phyloP scores from a whole-genome alignment of 2,888 invertebrate species.

The Anthrax anthrax region DNA sequence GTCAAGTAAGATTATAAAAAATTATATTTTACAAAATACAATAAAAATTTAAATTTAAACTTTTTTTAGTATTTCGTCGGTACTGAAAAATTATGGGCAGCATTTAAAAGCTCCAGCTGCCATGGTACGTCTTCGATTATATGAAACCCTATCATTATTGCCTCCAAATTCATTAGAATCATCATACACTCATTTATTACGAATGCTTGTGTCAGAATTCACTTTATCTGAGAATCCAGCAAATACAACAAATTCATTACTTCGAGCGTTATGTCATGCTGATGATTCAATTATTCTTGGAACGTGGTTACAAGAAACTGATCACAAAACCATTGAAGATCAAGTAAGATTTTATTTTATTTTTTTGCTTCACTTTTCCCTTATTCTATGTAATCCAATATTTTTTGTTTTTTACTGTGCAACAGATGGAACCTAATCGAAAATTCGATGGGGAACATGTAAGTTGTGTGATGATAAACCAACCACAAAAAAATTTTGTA shows the following conservation, averaged over 20 bases:
- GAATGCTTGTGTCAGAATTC: slow-evolving; percentile 89
- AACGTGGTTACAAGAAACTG: slow-evolving; percentile 91
- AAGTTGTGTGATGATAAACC: slow-evolving; percentile 36
- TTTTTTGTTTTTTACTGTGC: not conserved
- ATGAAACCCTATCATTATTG: slow-evolving; percentile 67
- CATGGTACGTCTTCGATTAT: slow-evolving; percentile 81
- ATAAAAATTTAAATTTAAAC: not conserved
- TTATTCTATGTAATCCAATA: not conserved
- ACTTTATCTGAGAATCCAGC: slow-evolving; percentile 88
- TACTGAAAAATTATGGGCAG: slow-evolving; percentile 79
- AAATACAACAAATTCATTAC: slow-evolving; percentile 73
- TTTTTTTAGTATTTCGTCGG: slow-evolving; percentile 53
- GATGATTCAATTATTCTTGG: slow-evolving; percentile 86
- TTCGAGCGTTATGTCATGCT: slow-evolving; percentile 69
- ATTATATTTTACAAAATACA: not conserved
- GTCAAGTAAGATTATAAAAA: slow-evolving; percentile 57
- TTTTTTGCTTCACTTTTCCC: not conserved
- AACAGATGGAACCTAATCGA: slow-evolving; percentile 71
- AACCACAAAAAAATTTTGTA: not conserved
- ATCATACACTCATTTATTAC: slow-evolving; percentile 72
- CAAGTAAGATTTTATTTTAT: slow-evolving; percentile 50
- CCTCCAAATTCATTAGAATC: slow-evolving; percentile 70
- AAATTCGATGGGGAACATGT: slow-evolving; percentile 68
- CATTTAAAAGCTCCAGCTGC: slow-evolving; percentile 89
- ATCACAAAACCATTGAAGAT: slow-evolving; percentile 92